These are phyloP conservation scores for Hybognathus amarus DNA, from an alignment of 2,797 vertebrate genomes.

Conservation along the genomic window DNA sequence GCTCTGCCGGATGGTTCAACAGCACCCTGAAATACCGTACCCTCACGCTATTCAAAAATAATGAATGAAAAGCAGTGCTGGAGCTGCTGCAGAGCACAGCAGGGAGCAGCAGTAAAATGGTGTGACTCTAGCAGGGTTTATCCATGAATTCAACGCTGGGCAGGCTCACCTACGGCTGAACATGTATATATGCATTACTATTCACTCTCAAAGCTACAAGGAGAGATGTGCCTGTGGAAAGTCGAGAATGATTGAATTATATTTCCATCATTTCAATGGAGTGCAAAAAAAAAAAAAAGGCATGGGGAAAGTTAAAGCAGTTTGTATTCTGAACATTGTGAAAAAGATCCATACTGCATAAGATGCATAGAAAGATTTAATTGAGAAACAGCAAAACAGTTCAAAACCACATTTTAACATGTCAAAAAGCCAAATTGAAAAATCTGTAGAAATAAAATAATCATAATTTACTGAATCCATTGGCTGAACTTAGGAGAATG, in stretches of 20 bases:
- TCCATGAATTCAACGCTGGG: conserved; percentile 23
- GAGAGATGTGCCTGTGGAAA: not conserved
- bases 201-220: conserved; percentile 30
- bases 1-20: conserved; percentile 25
- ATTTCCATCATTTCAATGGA: conserved; percentile 14
- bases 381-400: not conserved
- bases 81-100: conserved; percentile 42
- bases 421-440: not conserved
- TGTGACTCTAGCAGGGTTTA: conserved; percentile 36
- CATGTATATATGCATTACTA: conserved; percentile 44
- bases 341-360: conserved; percentile 10
- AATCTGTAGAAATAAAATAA: not conserved
- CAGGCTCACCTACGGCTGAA: conserved; percentile 31
- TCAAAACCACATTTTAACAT: not conserved
- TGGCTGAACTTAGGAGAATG: not conserved
- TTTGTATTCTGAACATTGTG: not conserved
- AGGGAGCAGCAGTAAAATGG: conserved; percentile 43
- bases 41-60: conserved; percentile 39
- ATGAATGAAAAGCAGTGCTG: conserved; percentile 50
- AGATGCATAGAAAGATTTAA: not conserved
- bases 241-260: not conserved
- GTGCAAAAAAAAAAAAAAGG: not conserved
- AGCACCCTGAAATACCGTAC: conserved; percentile 9
- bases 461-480: not conserved
- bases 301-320: not conserved